Evolutionary conservation across 2,888 invertebrate genomes (phyloP).

Genomic region (Stictocephala bisonia): DNA sequence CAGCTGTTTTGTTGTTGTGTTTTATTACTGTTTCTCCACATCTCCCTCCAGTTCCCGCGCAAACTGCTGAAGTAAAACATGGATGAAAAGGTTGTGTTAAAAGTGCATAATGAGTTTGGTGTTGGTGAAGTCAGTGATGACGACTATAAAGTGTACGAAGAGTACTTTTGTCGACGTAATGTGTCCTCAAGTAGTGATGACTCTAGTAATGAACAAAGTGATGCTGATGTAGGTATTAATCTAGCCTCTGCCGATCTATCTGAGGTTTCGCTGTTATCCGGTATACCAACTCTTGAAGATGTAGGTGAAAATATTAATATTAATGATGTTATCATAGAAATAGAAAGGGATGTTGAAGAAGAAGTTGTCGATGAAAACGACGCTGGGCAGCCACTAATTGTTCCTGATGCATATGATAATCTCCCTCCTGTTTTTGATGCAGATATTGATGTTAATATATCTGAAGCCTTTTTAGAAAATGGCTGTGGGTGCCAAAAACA

Average conservation of each 20-base stretch:
- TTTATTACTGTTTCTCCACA: not conserved
- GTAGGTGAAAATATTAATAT: too few relatives aligned
- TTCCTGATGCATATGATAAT: not conserved
- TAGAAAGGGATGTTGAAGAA: not conserved
- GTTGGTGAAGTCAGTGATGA: slow-evolving; percentile 19
- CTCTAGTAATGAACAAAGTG: too few relatives aligned
- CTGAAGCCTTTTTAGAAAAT: not conserved
- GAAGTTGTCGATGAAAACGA: not conserved
- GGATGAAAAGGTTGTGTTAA: slow-evolving; percentile 25
- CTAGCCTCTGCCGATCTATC: too few relatives aligned
- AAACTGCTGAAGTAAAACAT: too few relatives aligned
- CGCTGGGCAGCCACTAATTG: not conserved
- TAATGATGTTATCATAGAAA: not conserved
- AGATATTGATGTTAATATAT: too few relatives aligned
- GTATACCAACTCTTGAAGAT: too few relatives aligned
- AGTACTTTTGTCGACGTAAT: slow-evolving; percentile 17
- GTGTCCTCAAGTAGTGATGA: not conserved
- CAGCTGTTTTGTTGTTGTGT: not conserved
- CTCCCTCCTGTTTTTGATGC: too few relatives aligned
- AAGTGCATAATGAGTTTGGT: slow-evolving; percentile 29
- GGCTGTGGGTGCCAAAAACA: slow-evolving; percentile 1
- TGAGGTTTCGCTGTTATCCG: too few relatives aligned
- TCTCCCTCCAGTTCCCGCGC: too few relatives aligned
- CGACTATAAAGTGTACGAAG: slow-evolving; percentile 39
- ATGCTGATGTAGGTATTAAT: too few relatives aligned